Percentiles rank a stretch among this genome's conserved stretches.
phyloP scores from a whole-genome alignment of 1,140 invertebrate species.

The Rhizoglyphus robini region DNA sequence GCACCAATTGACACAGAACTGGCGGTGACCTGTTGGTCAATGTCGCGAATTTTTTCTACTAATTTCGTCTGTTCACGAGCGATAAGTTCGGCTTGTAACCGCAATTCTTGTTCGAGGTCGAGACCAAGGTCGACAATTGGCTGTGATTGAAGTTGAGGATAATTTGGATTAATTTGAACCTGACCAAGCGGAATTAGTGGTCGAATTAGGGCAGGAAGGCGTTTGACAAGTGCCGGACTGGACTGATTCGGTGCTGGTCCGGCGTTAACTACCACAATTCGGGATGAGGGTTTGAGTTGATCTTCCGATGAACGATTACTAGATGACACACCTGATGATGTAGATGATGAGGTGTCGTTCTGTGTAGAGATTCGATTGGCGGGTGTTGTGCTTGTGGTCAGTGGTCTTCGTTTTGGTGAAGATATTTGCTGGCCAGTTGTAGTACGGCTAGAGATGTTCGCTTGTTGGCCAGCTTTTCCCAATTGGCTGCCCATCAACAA shows the following conservation, averaged over 20 bases:
- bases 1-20: background rate
- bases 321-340: background rate
- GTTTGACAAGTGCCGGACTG: background rate
- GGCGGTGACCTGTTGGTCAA: background rate
- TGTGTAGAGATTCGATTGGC: too few species aligned
- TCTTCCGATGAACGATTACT: background rate
- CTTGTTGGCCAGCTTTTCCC: background rate
- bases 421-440: background rate
- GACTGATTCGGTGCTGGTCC: background rate
- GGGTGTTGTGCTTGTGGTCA: background rate
- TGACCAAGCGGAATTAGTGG: conserved; percentile 21
- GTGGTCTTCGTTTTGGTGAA: background rate
- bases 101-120: conserved; percentile 4
- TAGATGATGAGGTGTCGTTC: too few species aligned
- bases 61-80: background rate
- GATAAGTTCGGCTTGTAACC: conserved; percentile 7
- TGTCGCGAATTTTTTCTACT: conserved; percentile 5
- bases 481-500: conserved; percentile 13
- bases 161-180: background rate
- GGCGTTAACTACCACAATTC: background rate
- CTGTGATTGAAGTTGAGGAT: conserved; percentile 5
- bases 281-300: background rate
- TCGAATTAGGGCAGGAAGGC: background rate
- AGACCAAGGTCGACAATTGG: conserved; percentile 15
- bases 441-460: background rate